phyloP scores from a whole-genome alignment of 2,113 vertebrate species.

The Percina caprodes region DNA sequence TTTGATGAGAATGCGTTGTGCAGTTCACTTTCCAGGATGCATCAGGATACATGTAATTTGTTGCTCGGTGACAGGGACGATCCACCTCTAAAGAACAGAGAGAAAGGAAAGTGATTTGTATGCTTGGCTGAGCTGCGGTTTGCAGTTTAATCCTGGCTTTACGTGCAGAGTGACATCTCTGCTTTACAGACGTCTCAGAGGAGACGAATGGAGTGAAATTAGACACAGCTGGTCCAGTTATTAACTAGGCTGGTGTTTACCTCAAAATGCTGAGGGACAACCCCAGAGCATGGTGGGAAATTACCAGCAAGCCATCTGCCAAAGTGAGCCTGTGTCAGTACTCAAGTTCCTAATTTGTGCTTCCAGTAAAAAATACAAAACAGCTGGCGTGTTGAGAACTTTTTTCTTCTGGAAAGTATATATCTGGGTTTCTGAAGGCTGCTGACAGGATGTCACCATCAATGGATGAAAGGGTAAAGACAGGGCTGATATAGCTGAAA shows the following conservation, averaged over 20 bases:
- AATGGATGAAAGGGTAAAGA: background rate
- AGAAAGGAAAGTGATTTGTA: background rate
- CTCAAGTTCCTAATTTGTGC: background rate
- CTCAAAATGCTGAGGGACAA: background rate
- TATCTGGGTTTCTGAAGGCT: background rate
- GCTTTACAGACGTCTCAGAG: background rate
- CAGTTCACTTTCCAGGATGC: slow-evolving; percentile 45
- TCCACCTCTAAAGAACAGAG: background rate
- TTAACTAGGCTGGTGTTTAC: slow-evolving; percentile 24
- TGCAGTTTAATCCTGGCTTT: accelerated
- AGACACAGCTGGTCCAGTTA: slow-evolving; percentile 34
- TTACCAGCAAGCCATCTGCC: background rate
- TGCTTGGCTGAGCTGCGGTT: background rate
- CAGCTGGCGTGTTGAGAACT: background rate
- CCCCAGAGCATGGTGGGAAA: slow-evolving; percentile 10
- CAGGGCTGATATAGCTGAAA: background rate
- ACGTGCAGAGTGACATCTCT: slow-evolving; percentile 17
- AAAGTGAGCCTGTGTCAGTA: background rate
- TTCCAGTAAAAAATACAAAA: background rate
- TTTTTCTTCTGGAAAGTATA: background rate
- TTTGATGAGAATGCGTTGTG: background rate
- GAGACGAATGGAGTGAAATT: background rate
- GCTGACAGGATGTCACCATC: background rate
- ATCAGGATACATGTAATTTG: slow-evolving; percentile 35
- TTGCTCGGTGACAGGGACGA: slow-evolving; percentile 7